These are phyloP conservation scores for Tachina fera DNA, from an alignment of 2,888 invertebrate genomes.

Conservation along the genomic window DNA sequence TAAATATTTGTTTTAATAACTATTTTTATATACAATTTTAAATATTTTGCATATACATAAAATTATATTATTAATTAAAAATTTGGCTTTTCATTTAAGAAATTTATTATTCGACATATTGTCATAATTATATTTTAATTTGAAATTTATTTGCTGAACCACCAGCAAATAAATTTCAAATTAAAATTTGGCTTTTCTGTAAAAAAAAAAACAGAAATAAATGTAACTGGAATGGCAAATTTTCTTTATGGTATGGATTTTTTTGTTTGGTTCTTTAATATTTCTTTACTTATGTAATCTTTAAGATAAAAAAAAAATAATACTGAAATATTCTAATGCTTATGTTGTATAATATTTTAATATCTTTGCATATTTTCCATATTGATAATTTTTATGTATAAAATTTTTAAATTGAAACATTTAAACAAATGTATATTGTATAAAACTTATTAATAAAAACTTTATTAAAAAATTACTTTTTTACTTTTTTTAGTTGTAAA, in stretches of 20 bases:
- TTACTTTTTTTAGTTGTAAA: not conserved
- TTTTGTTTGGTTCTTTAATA: constrained; percentile 41
- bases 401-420: constrained; percentile 14
- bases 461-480: constrained; percentile 13
- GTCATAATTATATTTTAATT: no score
- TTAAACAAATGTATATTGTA: constrained; percentile 56
- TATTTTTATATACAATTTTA: constrained; percentile 16
- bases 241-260: constrained; percentile 52
- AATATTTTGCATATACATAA: constrained; percentile 18
- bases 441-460: constrained; percentile 41
- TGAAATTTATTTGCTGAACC: no score
- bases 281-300: not conserved
- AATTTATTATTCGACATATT: no score
- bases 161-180: no score
- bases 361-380: constrained; percentile 20
- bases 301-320: not conserved
- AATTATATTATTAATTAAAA: constrained; percentile 12
- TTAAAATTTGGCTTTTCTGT: constrained; percentile 49
- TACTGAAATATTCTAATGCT: constrained; percentile 10
- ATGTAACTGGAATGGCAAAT: constrained; percentile 62
- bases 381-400: constrained; percentile 9
- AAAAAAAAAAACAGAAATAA: constrained; percentile 37
- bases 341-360: not conserved
- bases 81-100: constrained; percentile 51
- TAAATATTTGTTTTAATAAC: constrained; percentile 24